Base-by-base conservation (phyloP, 2,888 invertebrate genomes). In the Ametastegia equiseti region DNA sequence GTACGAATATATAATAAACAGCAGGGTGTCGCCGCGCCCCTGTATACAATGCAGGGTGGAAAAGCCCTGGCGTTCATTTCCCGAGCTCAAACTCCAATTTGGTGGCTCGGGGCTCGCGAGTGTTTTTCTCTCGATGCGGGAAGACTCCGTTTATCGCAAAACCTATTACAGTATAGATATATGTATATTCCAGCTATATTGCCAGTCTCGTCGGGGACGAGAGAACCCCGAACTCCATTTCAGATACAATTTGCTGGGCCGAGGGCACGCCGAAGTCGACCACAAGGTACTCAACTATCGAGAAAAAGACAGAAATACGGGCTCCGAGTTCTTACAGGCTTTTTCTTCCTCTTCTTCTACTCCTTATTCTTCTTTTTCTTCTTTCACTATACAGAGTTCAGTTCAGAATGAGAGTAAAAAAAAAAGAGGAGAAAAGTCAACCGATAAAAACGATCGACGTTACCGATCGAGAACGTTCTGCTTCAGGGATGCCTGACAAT, bases 91-190 rank as follows among this genome's bases (percentile, higher is more conserved):
- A 39, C 39, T 47, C 42, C 23, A 71, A 71, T 71, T 71, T 45
- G 45, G 47, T 47, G 45, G 33, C 47, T 71, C 71, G 15, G 45
- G 45, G 42, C n/a, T 42, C 71, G n/a, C 27, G 71, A 71, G 71
- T 71, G 71, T 71, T 47, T 71, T 47, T 71, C 30, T 0, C 30
- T 33, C 23, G 47, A 47, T 71, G 42, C 71, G 30, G 71, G 45
- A 30, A 36, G 65, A 67, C 65, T 67, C 39, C 65, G 65, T 67
- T 67, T 36, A 67, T 67, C 65, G 65, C 65, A 67, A 67, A 67
- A 67, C 65, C 65, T 67, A 67, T 67, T 67, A 67, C 65, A 19
- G 65, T 39, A 60, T 60, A 60, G 23, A 15, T 30, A 60, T 60
- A 57, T 2, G 60, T 13, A 60, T 30, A 30, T 27, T 15, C 6